phyloP scores from a whole-genome alignment of 2,888 invertebrate genomes.

The Callimorpha dominula region DNA sequence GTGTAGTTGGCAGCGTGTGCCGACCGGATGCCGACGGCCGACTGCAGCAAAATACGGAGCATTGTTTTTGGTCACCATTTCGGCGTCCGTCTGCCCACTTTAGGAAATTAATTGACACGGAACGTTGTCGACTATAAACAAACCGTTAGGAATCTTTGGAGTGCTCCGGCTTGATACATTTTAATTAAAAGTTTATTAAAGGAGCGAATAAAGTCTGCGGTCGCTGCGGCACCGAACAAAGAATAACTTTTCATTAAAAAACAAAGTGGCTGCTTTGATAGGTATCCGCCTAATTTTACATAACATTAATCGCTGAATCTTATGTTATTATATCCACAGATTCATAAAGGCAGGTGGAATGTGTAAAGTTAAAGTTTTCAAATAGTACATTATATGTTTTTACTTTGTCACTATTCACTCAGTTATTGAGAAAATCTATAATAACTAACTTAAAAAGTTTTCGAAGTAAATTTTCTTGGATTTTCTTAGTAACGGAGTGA shows the following conservation, averaged over 20 bases:
- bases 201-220: conserved; percentile 69
- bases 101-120: conserved; percentile 81
- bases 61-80: conserved; percentile 75
- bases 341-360: neutral
- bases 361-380: too few species aligned
- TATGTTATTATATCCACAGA: too few species aligned
- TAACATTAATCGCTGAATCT: conserved; percentile 18
- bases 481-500: too few species aligned
- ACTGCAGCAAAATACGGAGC: conserved; percentile 69
- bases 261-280: conserved; percentile 51
- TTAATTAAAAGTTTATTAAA: conserved; percentile 83
- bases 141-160: conserved; percentile 72
- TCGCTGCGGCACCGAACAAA: conserved; percentile 64
- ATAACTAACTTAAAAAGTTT: too few species aligned
- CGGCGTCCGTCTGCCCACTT: conserved; percentile 75
- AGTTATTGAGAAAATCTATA: too few species aligned
- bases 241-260: conserved; percentile 65
- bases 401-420: neutral
- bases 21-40: conserved; percentile 65
- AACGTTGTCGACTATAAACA: conserved; percentile 73
- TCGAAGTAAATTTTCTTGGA: too few species aligned
- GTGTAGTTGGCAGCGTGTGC: conserved; percentile 71
- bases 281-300: conserved; percentile 51
- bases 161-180: conserved; percentile 75
- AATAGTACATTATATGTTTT: neutral